Evolutionary conservation across 2,888 invertebrate genomes (phyloP).

Genomic region (Terebella lapidaria): DNA sequence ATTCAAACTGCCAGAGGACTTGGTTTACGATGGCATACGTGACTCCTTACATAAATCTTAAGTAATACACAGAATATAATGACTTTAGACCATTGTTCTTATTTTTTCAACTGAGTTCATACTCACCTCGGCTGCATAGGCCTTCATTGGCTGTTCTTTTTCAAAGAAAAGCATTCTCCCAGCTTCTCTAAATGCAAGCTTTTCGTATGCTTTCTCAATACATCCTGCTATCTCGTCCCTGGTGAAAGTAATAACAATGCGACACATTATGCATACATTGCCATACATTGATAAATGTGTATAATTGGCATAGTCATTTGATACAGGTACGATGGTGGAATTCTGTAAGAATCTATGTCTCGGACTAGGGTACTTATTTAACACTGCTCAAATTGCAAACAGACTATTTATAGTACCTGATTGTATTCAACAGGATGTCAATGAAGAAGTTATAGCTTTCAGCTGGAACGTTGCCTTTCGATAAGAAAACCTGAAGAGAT

Average conservation of each 20-base stretch:
- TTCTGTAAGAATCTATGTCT: no score
- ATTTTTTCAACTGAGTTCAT: no score
- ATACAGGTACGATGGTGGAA: no score
- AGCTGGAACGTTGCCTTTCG: conserved; percentile 92
- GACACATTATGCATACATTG: neutral
- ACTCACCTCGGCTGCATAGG: conserved; percentile 72
- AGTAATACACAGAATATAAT: no score
- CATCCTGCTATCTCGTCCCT: conserved; percentile 90
- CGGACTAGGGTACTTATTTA: no score
- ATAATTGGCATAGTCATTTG: neutral
- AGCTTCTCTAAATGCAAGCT: conserved; percentile 80
- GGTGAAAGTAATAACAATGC: conserved; percentile 14
- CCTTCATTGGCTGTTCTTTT: conserved; percentile 70
- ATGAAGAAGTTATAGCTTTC: conserved; percentile 94
- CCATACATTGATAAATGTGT: neutral
- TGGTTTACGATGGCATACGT: no score
- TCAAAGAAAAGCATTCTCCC: conserved; percentile 81
- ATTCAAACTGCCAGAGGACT: no score
- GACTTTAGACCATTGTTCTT: no score
- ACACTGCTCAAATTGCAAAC: no score
- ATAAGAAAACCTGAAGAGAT: conserved; percentile 67
- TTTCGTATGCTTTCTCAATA: conserved; percentile 92
- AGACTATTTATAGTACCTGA: no score
- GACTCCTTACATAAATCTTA: no score
- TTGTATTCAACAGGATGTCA: conserved; percentile 90